phyloP scores from a whole-genome alignment of 2,888 invertebrate species.

The Leucozona laternaria region DNA sequence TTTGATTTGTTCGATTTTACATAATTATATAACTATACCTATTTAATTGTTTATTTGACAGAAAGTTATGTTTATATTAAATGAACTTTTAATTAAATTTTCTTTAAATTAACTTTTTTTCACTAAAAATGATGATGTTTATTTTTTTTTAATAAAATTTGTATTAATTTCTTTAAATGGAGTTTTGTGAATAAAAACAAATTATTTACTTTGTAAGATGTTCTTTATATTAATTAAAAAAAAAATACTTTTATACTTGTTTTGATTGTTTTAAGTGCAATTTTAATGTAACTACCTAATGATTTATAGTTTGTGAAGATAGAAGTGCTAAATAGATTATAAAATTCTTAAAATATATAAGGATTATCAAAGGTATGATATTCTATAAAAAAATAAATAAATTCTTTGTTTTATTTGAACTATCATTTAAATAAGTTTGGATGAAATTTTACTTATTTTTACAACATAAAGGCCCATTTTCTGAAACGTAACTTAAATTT shows the following conservation, averaged over 20 bases:
- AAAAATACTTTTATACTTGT: conserved; percentile 40
- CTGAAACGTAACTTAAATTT: no score
- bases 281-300: conserved; percentile 26
- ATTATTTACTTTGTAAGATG: conserved; percentile 54
- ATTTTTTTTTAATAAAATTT: not conserved
- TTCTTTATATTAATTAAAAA: conserved; percentile 37
- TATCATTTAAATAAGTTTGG: no score
- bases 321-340: conserved; percentile 33
- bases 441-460: no score
- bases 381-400: not conserved
- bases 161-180: conserved; percentile 11
- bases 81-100: conserved; percentile 50
- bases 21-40: not conserved
- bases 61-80: conserved; percentile 71
- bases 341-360: conserved; percentile 8
- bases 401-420: not conserved
- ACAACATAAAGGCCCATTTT: no score
- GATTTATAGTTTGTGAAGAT: conserved; percentile 21
- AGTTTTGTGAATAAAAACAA: conserved; percentile 27
- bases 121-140: no score
- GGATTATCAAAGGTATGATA: not conserved
- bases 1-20: conserved; percentile 46
- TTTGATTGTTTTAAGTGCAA: conserved; percentile 70
- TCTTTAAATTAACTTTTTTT: no score
- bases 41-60: conserved; percentile 32